phyloP scores from a whole-genome alignment of 2,113 vertebrate species.

The Brachyhypopomus gauderio region DNA sequence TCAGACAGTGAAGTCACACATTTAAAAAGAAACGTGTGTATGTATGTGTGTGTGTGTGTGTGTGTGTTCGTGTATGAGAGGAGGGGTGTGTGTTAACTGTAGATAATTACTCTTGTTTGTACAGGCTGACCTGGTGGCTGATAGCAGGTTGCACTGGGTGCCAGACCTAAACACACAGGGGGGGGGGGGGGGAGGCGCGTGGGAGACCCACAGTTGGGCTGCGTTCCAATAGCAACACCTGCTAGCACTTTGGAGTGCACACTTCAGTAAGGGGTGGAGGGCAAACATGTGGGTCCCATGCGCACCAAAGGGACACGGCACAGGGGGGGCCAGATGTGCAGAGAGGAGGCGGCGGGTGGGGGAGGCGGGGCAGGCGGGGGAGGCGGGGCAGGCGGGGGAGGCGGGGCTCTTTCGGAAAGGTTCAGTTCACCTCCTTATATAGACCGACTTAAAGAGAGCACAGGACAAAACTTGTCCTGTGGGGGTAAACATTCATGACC shows the following conservation, averaged over 20 bases:
- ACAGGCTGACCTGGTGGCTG: conserved; percentile 67
- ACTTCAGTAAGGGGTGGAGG: conserved; percentile 39
- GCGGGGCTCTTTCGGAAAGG: conserved; percentile 38
- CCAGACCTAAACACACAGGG: too few species aligned
- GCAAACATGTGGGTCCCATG: conserved; percentile 73
- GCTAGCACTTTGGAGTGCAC: conserved; percentile 72
- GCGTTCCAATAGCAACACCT: conserved; percentile 78
- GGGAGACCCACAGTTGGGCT: conserved; percentile 53
- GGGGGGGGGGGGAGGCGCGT: not conserved
- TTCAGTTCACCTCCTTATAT: conserved; percentile 68
- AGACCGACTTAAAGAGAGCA: conserved; percentile 50
- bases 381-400: too few species aligned
- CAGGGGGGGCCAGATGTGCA: conserved; percentile 28
- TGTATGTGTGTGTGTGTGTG: not conserved
- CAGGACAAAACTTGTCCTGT: conserved; percentile 1
- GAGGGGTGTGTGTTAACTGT: conserved; percentile 61
- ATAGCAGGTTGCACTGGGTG: conserved; percentile 52
- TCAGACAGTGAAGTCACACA: conserved; percentile 84
- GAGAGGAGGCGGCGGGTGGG: not conserved
- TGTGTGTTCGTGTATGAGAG: conserved; percentile 5
- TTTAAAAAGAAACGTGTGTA: conserved; percentile 64
- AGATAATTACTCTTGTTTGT: conserved; percentile 78
- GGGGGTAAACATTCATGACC: conserved; percentile 28
- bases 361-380: too few species aligned
- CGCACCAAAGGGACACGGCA: conserved; percentile 13